phyloP scores from a whole-genome alignment of 2,113 vertebrate genomes.

The Rhegmatorhina hoffmannsi region DNA sequence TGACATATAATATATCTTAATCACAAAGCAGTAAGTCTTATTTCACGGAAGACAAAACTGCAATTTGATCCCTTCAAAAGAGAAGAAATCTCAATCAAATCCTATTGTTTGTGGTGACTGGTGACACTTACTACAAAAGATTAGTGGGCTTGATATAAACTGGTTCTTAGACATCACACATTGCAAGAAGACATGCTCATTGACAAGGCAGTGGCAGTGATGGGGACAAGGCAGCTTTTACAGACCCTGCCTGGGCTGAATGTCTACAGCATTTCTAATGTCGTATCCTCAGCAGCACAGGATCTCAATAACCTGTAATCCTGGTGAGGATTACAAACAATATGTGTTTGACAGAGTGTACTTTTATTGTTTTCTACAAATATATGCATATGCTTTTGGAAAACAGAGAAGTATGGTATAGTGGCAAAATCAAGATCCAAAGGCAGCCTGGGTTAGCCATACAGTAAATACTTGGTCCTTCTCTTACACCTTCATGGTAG shows the following conservation, averaged over 20 bases:
- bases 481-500: neutral
- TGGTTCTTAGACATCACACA: neutral
- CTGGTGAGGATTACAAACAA: neutral
- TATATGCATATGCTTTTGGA: neutral
- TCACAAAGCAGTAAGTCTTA: constrained; percentile 19
- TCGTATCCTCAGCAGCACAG: neutral
- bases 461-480: neutral
- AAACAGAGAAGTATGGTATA: neutral
- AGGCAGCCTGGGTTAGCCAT: neutral
- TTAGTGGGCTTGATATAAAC: neutral
- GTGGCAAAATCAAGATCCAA: neutral
- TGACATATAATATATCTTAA: constrained; percentile 23
- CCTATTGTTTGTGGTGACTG: constrained; percentile 49
- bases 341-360: neutral
- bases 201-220: neutral
- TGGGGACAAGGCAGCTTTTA: neutral
- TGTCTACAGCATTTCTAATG: neutral
- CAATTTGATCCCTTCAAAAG: constrained; percentile 52
- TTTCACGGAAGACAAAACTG: constrained; percentile 46
- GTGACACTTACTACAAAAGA: constrained; percentile 31
- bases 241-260: neutral
- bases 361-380: neutral
- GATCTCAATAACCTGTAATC: neutral
- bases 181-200: neutral
- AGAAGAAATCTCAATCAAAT: constrained; percentile 60